Base-by-base conservation (phyloP, 1,140 invertebrate species). In the Meteorus sp. region DNA sequence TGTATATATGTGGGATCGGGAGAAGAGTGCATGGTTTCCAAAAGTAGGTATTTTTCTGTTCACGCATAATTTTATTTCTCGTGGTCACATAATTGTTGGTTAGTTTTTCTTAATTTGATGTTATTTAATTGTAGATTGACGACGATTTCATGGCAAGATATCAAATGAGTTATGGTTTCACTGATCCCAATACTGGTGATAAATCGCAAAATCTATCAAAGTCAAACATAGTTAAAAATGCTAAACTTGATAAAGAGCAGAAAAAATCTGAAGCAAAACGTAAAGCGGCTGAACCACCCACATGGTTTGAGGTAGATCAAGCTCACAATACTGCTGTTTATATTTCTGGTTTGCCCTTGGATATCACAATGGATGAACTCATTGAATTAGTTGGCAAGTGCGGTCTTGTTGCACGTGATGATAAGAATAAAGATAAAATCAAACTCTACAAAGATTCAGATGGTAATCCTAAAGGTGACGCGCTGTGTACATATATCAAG, bases 291-390 rank as follows among this genome's bases (percentile, higher is more conserved):
- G 73, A 80, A 57, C 70, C 70, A 62, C 65, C 81, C 71, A 84
- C 88, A 57, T 99, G 97, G 98, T 98, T 99, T 82, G 90, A 99
- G 41, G 78, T 95, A 11, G 89, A 95, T 66, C 91, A 96, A 47
- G 84, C 89, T n/a, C 89, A 92, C 67, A 98, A 97, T 69, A 97
- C 94, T 1, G 97, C 97, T 79, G 95, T 99, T 1, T 99, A 99
- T 83, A 94, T 99, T 1, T 89, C 89, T 5, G 94, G 95, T 73
- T 82, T 99, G 59, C 97, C 97, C 0, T 63, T 86, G 45, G 92
- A 97, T 68, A 89, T 95, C 33, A 96, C 89, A 0, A 88, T 97
- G 70, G 88, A 97, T 60, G 90, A 94, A 73, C 91, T 96, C 79
- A 84, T 91, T 6, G 90, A 94, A 71, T 75, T 98, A 8, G 98